These are phyloP conservation scores for Indri indri DNA, from an alignment of 2,113 vertebrate species.

Conservation along the genomic window DNA sequence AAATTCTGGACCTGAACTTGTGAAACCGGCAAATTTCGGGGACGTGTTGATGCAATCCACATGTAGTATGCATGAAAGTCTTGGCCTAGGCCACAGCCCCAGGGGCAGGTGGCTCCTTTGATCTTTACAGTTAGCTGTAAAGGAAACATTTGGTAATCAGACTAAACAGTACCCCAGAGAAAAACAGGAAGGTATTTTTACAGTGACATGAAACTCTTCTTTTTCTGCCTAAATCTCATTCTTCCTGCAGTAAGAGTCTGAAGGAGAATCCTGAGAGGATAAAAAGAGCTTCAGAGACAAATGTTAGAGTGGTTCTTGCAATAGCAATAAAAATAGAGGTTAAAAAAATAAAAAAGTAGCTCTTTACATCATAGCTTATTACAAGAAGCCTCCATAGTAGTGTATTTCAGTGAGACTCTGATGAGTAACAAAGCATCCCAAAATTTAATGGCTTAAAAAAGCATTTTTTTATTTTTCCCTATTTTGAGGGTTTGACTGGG, in stretches of 20 bases:
- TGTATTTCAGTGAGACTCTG: not conserved
- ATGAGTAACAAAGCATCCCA: not conserved
- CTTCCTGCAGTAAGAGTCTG: not conserved
- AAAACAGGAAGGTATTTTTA: slow-evolving; percentile 8
- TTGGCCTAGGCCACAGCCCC: not conserved
- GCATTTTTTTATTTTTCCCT: not conserved
- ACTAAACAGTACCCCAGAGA: not conserved
- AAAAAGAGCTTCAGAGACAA: not conserved
- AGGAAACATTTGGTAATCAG: slow-evolving; percentile 57
- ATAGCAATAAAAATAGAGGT: not conserved
- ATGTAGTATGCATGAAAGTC: not conserved
- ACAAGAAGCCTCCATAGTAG: not conserved
- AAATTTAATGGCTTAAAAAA: not conserved
- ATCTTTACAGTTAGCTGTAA: slow-evolving; percentile 49
- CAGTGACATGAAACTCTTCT: not conserved
- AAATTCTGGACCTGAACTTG: not conserved
- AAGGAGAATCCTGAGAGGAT: not conserved
- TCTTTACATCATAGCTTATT: not conserved
- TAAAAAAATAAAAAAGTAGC: not conserved
- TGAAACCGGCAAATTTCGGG: slow-evolving; percentile 32
- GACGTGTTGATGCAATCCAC: slow-evolving; percentile 13
- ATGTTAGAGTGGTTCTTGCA: not conserved
- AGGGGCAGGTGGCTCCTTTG: slow-evolving; percentile 37
- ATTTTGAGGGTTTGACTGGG: not conserved
- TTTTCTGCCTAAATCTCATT: slow-evolving; percentile 29